Percentiles rank a stretch among this genome's conserved stretches.
These are phyloP conservation scores for Oceanodroma leucorhoa DNA, from an alignment of 2,797 vertebrate genomes.

Conservation along the genomic window DNA sequence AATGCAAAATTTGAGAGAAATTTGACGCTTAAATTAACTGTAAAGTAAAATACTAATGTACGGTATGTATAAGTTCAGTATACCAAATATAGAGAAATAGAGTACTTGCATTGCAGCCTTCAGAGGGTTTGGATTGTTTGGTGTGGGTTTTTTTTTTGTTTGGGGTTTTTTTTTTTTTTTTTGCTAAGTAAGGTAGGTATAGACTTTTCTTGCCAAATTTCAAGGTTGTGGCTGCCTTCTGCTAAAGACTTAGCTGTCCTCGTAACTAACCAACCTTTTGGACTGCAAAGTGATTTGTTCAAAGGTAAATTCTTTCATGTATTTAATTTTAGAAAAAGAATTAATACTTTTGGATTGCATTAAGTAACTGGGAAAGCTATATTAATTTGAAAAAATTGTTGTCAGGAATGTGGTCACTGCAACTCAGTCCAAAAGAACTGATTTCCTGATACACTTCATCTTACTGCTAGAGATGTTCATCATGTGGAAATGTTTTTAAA, in stretches of 20 bases:
- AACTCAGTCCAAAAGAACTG: background rate
- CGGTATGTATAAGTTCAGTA: background rate
- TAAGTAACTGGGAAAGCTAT: conserved; percentile 19
- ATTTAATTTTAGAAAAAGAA: conserved; percentile 38
- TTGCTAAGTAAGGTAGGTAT: conserved; percentile 13
- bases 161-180: background rate
- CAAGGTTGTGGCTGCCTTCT: conserved; percentile 41
- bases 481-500: conserved; percentile 10
- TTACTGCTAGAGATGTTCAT: conserved; percentile 27
- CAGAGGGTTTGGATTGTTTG: background rate
- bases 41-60: conserved; percentile 11
- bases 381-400: conserved; percentile 38
- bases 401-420: background rate
- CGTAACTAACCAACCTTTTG: conserved; percentile 8
- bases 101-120: conserved; percentile 34
- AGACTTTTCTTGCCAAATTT: conserved; percentile 55
- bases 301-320: conserved; percentile 10
- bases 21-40: conserved; percentile 49
- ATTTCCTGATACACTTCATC: conserved; percentile 16
- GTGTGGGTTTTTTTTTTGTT: no score
- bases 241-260: conserved; percentile 26
- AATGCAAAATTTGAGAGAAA: conserved; percentile 38
- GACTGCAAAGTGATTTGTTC: background rate
- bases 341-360: conserved; percentile 27
- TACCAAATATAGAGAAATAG: conserved; percentile 4